Evolutionary conservation across 2,888 invertebrate genomes (phyloP).

Genomic region (Troilus luridus): DNA sequence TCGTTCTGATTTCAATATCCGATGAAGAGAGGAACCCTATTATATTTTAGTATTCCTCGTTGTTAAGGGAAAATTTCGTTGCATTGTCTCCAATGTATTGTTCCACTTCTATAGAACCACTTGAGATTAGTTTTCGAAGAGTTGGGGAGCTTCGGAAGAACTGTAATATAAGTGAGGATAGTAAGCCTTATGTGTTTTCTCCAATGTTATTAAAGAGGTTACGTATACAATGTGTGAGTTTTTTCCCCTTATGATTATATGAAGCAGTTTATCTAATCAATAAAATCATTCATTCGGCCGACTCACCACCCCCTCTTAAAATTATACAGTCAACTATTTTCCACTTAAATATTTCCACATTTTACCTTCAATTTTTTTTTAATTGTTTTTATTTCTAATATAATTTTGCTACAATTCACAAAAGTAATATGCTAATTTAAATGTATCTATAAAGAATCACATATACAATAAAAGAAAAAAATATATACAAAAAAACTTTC

Average conservation of each 20-base stretch:
- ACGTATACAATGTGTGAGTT: neutral
- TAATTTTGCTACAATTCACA: too few relatives aligned
- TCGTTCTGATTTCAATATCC: constrained; percentile 55
- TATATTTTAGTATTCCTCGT: constrained; percentile 2
- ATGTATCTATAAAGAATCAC: too few relatives aligned
- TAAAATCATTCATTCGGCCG: neutral
- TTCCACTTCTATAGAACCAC: constrained; percentile 4
- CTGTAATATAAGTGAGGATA: constrained; percentile 7
- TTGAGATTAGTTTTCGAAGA: constrained; percentile 41
- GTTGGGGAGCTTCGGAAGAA: neutral
- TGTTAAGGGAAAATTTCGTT: constrained; percentile 25
- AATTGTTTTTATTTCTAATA: too few relatives aligned
- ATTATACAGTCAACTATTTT: too few relatives aligned
- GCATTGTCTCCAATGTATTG: constrained; percentile 45
- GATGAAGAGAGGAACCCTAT: neutral
- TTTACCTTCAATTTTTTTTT: too few relatives aligned
- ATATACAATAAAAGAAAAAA: too few relatives aligned
- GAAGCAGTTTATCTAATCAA: neutral
- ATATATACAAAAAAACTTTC: too few relatives aligned
- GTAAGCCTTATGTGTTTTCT: neutral
- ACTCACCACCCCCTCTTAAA: too few relatives aligned
- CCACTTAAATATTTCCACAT: too few relatives aligned
- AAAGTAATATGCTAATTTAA: too few relatives aligned
- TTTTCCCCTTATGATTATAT: neutral
- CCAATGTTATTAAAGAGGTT: neutral